Conservation (phyloP, 2,797 vertebrate species). For the Nyctalus aviator region DNA sequence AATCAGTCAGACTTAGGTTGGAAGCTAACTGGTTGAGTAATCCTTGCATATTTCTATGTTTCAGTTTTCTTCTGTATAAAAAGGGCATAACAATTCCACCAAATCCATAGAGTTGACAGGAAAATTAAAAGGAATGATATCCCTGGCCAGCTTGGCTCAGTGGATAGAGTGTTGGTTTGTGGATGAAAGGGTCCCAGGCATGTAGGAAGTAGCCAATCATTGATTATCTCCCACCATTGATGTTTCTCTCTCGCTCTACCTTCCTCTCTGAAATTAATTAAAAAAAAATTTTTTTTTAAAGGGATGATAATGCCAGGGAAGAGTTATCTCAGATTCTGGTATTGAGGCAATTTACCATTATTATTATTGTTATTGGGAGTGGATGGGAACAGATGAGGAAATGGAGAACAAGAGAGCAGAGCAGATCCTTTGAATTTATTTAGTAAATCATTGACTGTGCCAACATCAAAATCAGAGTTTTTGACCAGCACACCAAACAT, state of each 20-base stretch:
- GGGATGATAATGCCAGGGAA: background rate
- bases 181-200: no score
- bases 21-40: background rate
- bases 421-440: background rate
- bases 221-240: no score
- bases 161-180: no score
- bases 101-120: background rate
- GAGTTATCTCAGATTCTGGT: background rate
- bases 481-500: background rate
- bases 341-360: background rate
- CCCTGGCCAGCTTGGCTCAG: no score
- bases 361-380: background rate
- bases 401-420: background rate
- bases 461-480: background rate
- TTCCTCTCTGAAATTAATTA: no score
- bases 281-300: no score
- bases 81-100: background rate
- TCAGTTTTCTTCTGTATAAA: conserved; percentile 30
- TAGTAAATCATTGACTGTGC: background rate
- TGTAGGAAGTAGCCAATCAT: no score
- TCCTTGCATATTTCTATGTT: background rate
- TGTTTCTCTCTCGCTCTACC: no score
- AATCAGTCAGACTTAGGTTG: background rate
- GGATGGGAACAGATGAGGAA: background rate
- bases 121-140: conserved; percentile 16